Percentiles rank a stretch among this genome's conserved stretches.
These are phyloP conservation scores for Epicampocera succincta DNA, from an alignment of 2,888 invertebrate species.

Conservation along the genomic window DNA sequence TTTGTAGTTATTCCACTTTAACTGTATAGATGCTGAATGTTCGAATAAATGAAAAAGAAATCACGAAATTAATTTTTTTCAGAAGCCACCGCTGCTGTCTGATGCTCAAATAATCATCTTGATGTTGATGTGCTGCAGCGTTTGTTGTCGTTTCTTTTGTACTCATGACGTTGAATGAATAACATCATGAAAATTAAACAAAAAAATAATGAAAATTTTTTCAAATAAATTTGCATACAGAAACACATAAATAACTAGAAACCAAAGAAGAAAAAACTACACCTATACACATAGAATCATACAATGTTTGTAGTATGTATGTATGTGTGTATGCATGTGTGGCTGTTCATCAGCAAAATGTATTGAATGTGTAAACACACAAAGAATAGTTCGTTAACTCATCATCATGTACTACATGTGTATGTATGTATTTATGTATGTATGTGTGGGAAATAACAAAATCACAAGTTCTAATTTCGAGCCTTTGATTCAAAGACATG, in stretches of 20 bases:
- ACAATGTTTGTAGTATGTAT: too few relatives aligned
- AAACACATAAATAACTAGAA: constrained; percentile 36
- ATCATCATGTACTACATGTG: too few relatives aligned
- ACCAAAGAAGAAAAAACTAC: constrained; percentile 15
- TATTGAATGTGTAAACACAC: constrained; percentile 26
- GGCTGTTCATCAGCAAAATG: too few relatives aligned
- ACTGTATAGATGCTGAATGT: too few relatives aligned
- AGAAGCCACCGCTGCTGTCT: constrained; percentile 2
- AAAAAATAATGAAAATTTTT: constrained; percentile 17
- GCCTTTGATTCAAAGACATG: constrained; percentile 60
- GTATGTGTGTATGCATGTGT: too few relatives aligned
- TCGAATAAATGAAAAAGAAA: constrained; percentile 2
- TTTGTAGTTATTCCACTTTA: too few relatives aligned
- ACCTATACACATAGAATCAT: neutral
- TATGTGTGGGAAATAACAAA: constrained; percentile 41
- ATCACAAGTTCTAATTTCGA: constrained; percentile 63
- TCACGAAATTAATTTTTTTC: neutral
- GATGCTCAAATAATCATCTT: constrained; percentile 18
- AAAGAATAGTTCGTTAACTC: constrained; percentile 51
- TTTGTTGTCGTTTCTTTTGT: neutral
- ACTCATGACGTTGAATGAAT: constrained; percentile 46
- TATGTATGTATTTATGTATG: too few relatives aligned
- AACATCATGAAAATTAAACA: constrained; percentile 46
- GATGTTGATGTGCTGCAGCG: constrained; percentile 4
- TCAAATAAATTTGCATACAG: constrained; percentile 44